Evolutionary conservation across 2,888 invertebrate species (phyloP).

Genomic region (Cataglyphis cursor): DNA sequence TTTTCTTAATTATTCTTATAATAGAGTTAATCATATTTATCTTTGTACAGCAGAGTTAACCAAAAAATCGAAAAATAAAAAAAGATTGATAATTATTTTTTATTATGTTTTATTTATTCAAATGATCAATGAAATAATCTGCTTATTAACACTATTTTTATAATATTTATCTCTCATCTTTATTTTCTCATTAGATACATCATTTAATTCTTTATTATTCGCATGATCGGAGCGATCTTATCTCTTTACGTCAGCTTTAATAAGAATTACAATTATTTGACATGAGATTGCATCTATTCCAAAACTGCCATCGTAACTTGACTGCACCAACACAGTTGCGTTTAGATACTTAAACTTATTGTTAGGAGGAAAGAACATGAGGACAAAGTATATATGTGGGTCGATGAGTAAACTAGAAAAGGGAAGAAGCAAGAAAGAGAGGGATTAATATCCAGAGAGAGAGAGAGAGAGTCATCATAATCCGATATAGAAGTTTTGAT

Average conservation of each 20-base stretch:
- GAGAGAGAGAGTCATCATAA: conserved; percentile 24
- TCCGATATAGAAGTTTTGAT: conserved; percentile 41
- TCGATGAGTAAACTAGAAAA: conserved; percentile 11
- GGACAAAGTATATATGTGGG: conserved; percentile 58
- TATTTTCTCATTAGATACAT: not conserved
- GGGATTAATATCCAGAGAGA: not conserved
- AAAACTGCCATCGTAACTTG: not conserved
- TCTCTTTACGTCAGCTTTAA: not conserved
- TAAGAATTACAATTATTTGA: conserved; percentile 30
- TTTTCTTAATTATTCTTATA: not conserved
- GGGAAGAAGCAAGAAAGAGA: conserved; percentile 8
- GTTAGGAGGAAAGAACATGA: conserved; percentile 18
- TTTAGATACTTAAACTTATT: conserved; percentile 32
- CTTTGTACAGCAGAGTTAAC: too few relatives aligned
- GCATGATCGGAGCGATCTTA: not conserved
- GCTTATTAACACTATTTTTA: not conserved
- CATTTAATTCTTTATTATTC: not conserved
- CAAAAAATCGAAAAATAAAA: not conserved
- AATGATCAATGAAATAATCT: not conserved
- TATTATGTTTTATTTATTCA: not conserved
- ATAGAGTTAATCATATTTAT: not conserved
- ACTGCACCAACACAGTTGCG: conserved; percentile 13
- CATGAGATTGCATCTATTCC: conserved; percentile 25
- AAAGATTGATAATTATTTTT: not conserved
- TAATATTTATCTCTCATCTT: not conserved